phyloP scores from a whole-genome alignment of 53 echinoderm and acorn worm species.

The Luidia sarsii region DNA sequence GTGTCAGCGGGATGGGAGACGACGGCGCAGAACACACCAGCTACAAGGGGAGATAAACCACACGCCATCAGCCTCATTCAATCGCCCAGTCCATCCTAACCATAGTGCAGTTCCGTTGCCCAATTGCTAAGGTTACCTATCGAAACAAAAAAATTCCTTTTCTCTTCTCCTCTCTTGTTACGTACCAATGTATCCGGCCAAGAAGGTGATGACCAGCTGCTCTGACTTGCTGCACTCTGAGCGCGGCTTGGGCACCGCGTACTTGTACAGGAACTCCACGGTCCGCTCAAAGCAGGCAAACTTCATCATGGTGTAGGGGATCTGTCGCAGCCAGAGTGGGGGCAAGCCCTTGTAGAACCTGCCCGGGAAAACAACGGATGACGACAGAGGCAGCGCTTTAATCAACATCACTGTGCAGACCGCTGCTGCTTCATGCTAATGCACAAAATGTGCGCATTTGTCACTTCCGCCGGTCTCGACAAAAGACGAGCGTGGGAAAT shows the following conservation, averaged over 20 bases:
- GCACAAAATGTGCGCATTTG: no score
- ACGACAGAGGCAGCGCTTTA: no score
- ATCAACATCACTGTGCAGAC: no score
- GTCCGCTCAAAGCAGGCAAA: constrained; percentile 98
- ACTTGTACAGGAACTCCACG: constrained; percentile 89
- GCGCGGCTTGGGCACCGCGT: constrained; percentile 90
- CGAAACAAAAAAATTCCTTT: no score
- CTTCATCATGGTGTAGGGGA: constrained; percentile 99
- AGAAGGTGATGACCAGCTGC: constrained; percentile 88
- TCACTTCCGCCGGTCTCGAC: no score
- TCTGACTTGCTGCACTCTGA: constrained; percentile 82
- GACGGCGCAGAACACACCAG: constrained; percentile 96
- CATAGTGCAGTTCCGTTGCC: no score
- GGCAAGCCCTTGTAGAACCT: constrained; percentile 98
- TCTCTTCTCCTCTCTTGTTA: no score
- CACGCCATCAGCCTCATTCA: no score
- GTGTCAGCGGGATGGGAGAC: constrained; percentile 97
- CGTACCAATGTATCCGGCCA: constrained; percentile 93
- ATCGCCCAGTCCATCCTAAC: no score
- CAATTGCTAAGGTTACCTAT: no score
- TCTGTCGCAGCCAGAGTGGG: constrained; percentile 94
- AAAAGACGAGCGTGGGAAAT: no score
- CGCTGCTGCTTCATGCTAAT: no score
- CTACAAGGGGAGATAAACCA: constrained; percentile 43
- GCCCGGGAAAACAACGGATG: not conserved